A percentile compares a stretch with the other conserved stretches of the same genome.
Conservation (phyloP, 2,797 vertebrate genomes). For the Aplochiton taeniatus region DNA sequence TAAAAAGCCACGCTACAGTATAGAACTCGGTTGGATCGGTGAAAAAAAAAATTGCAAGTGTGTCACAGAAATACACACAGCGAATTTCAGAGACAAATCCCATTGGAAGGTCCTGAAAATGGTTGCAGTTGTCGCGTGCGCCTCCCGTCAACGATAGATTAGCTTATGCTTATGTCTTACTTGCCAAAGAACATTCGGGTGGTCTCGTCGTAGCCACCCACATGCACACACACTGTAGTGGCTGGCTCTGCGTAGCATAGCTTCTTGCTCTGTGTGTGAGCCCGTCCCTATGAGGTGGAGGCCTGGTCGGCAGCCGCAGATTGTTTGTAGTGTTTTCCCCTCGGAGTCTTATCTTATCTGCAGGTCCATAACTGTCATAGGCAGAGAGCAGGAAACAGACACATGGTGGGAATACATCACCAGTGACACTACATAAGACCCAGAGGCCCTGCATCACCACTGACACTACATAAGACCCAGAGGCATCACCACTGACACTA, state of each 20-base stretch:
- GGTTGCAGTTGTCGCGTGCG: neutral
- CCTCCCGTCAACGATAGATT: conserved; percentile 13
- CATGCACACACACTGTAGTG: neutral
- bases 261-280: neutral
- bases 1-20: neutral
- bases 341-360: conserved; percentile 56
- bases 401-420: conserved; percentile 48
- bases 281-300: neutral
- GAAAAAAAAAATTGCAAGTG: too few relatives aligned
- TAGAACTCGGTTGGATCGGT: too few relatives aligned
- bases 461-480: neutral
- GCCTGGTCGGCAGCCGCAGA: conserved; percentile 11
- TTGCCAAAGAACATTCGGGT: neutral
- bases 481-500: conserved; percentile 26
- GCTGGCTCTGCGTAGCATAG: too few relatives aligned
- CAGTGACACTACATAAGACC: neutral
- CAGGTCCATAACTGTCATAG: conserved; percentile 53
- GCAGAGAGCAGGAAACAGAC: conserved; percentile 38
- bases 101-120: conserved; percentile 24
- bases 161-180: neutral
- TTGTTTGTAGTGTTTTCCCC: conserved; percentile 47
- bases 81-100: too few relatives aligned
- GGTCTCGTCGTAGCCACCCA: too few relatives aligned
- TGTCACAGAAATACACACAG: too few relatives aligned
- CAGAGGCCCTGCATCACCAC: conserved; percentile 25